Evolutionary conservation across 2,797 vertebrate genomes (phyloP).

Genomic region (Lates japonicus): DNA sequence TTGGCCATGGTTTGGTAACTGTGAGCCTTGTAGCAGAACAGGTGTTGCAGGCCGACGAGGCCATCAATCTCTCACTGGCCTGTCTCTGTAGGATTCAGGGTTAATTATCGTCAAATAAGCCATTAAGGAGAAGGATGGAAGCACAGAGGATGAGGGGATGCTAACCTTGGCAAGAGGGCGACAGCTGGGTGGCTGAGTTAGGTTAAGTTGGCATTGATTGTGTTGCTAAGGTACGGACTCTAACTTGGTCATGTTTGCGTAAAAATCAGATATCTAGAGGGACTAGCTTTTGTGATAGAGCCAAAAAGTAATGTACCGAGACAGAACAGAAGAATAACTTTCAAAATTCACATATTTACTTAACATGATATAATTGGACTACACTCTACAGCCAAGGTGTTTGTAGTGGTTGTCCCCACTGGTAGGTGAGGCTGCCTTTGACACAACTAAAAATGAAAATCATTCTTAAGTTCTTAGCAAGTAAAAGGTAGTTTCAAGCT

Average conservation of each 20-base stretch:
- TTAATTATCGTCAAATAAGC: slow-evolving; percentile 90
- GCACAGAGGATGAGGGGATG: slow-evolving; percentile 73
- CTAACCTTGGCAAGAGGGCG: slow-evolving; percentile 80
- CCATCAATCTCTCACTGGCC: slow-evolving; percentile 86
- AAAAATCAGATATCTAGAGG: slow-evolving; percentile 13
- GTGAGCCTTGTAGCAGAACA: slow-evolving; percentile 81
- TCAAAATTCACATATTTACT: neutral
- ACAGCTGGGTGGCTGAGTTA: slow-evolving; percentile 65
- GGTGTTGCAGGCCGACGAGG: slow-evolving; percentile 84
- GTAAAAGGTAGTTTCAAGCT: slow-evolving; percentile 5
- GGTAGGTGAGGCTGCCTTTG: neutral
- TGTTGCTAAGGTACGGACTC: slow-evolving; percentile 57
- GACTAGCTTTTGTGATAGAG: neutral
- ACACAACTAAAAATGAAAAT: neutral
- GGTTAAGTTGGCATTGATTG: slow-evolving; percentile 68
- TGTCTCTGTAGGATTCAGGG: slow-evolving; percentile 87
- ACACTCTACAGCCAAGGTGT: neutral
- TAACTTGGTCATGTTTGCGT: slow-evolving; percentile 4
- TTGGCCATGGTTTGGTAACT: slow-evolving; percentile 81
- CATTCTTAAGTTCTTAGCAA: neutral
- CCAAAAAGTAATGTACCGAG: neutral
- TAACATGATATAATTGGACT: neutral
- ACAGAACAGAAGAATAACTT: neutral
- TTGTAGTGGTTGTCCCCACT: neutral
- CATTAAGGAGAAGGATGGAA: slow-evolving; percentile 86